phyloP scores from a whole-genome alignment of 2,797 vertebrate species.

The Microchirus variegatus region DNA sequence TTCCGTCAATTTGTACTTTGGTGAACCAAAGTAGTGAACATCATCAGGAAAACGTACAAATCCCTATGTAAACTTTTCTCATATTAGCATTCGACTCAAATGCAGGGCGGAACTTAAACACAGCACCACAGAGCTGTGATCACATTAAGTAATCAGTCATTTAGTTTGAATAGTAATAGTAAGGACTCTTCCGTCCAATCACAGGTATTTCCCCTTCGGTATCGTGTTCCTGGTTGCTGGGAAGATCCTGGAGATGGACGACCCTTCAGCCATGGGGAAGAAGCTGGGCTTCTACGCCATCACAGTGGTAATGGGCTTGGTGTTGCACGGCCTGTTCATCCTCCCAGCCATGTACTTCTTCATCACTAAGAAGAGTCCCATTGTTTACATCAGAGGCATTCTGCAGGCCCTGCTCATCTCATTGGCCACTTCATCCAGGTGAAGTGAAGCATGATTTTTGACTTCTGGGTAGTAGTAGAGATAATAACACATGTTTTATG shows the following conservation, averaged over 20 bases:
- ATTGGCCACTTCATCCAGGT: slow-evolving; percentile 97
- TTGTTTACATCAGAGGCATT: slow-evolving; percentile 96
- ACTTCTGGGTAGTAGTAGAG: not conserved
- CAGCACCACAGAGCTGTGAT: no score
- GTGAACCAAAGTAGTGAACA: no score
- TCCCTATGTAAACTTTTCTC: no score
- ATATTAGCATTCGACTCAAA: no score
- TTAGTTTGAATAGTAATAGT: no score
- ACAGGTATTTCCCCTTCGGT: slow-evolving; percentile 97
- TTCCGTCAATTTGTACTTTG: no score
- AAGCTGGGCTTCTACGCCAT: slow-evolving; percentile 96
- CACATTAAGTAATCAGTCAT: no score
- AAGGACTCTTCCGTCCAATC: not conserved
- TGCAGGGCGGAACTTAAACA: no score
- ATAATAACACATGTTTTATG: not conserved
- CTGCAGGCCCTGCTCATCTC: slow-evolving; percentile 97
- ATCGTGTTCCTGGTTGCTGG: slow-evolving; percentile 98
- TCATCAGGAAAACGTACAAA: no score
- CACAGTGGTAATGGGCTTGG: slow-evolving; percentile 93
- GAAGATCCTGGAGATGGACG: slow-evolving; percentile 98
- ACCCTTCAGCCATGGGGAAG: slow-evolving; percentile 94
- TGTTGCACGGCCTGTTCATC: slow-evolving; percentile 94
- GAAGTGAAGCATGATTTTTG: slow-evolving; percentile 12
- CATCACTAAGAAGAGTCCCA: slow-evolving; percentile 97
- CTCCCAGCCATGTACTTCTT: slow-evolving; percentile 96